Evolutionary conservation across 2,888 invertebrate species (phyloP).

Genomic region (Leucania comma): DNA sequence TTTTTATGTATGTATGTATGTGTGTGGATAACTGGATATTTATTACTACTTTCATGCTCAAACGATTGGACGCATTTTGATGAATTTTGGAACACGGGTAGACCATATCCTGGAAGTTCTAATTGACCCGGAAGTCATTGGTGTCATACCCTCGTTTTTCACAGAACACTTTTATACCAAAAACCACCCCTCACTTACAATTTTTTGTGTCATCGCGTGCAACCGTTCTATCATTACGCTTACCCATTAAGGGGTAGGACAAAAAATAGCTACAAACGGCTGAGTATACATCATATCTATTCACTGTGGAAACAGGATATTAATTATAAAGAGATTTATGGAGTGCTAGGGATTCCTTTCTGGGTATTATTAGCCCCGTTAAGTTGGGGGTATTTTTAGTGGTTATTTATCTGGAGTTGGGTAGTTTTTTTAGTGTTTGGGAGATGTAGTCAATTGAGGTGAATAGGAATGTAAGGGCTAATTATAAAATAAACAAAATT

Average conservation of each 20-base stretch:
- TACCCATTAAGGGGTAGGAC: slow-evolving; percentile 27
- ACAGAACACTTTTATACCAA: background rate
- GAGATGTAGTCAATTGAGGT: too few species aligned
- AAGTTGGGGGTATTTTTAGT: slow-evolving; percentile 34
- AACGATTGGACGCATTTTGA: too few species aligned
- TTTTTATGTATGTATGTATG: too few species aligned
- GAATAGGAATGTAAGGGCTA: too few species aligned
- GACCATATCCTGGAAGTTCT: background rate
- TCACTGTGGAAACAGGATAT: slow-evolving; percentile 70
- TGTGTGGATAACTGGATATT: too few species aligned
- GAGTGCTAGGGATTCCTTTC: slow-evolving; percentile 49
- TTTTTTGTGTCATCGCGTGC: slow-evolving; percentile 42
- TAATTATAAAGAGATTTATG: slow-evolving; percentile 74
- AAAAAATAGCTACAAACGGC: slow-evolving; percentile 46
- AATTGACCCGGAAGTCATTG: background rate
- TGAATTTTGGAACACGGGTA: too few species aligned
- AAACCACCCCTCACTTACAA: slow-evolving; percentile 6
- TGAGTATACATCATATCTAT: slow-evolving; percentile 46
- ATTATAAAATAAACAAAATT: too few species aligned
- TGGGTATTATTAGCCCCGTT: slow-evolving; percentile 51
- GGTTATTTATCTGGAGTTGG: slow-evolving; percentile 19
- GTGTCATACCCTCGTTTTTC: slow-evolving; percentile 12
- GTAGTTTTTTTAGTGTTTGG: background rate
- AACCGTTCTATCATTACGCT: slow-evolving; percentile 38
- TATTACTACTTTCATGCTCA: too few species aligned